Percentiles rank a stretch among this genome's conserved stretches.
phyloP scores from a whole-genome alignment of 2,113 vertebrate genomes.

The Pteropus alecto region DNA sequence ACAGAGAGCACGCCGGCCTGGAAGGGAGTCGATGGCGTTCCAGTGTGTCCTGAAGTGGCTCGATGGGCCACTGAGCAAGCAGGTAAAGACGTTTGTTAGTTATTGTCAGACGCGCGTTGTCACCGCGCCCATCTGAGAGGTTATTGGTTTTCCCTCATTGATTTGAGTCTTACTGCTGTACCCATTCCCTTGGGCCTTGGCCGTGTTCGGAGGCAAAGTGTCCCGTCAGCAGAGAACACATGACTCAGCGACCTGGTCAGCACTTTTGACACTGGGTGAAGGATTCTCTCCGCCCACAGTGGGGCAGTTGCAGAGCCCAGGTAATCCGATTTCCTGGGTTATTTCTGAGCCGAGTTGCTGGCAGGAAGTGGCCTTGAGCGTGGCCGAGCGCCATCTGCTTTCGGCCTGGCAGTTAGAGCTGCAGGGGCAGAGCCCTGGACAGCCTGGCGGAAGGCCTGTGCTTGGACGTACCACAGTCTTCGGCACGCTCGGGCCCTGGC shows the following conservation, averaged over 20 bases:
- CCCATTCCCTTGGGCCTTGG: background rate
- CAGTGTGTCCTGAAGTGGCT: conserved; percentile 85
- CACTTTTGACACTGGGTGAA: background rate
- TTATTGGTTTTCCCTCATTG: background rate
- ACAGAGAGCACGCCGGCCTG: conserved; percentile 79
- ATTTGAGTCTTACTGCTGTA: fast-evolving
- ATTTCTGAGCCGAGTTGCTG: background rate
- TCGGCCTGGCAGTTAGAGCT: background rate
- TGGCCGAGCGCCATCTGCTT: fast-evolving
- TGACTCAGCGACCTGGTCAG: background rate
- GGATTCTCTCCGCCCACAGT: background rate
- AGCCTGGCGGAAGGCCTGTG: background rate
- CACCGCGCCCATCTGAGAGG: background rate
- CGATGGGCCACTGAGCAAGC: conserved; percentile 80
- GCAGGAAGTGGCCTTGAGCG: background rate
- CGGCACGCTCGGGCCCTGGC: background rate
- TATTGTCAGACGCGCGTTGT: fast-evolving
- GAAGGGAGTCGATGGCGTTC: conserved; percentile 80
- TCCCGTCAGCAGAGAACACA: background rate
- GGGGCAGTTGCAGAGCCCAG: background rate
- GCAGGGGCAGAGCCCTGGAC: background rate
- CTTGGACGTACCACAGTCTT: fast-evolving
- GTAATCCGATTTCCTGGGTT: background rate
- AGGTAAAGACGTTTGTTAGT: conserved; percentile 80
- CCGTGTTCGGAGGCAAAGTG: background rate